These are phyloP conservation scores for Paramacrobiotus metropolitanus DNA, from an alignment of 1,140 invertebrate species.

Conservation along the genomic window DNA sequence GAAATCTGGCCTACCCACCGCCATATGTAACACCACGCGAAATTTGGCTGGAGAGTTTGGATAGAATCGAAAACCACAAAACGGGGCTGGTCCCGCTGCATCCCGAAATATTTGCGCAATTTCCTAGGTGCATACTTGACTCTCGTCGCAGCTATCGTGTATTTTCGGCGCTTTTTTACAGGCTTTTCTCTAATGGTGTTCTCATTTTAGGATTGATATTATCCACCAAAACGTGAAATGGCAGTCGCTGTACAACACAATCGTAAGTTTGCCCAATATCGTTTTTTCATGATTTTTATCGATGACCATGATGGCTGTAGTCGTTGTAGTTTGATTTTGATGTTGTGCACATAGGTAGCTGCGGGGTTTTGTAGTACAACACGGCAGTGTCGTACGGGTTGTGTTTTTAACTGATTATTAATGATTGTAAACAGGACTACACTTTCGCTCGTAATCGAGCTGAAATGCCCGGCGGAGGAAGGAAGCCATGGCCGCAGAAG, in stretches of 20 bases:
- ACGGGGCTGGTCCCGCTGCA: slow-evolving; percentile 62
- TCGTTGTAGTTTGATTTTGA: slow-evolving; percentile 17
- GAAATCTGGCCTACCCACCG: too few relatives aligned
- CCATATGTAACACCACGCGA: slow-evolving; percentile 35
- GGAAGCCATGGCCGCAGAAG: slow-evolving; percentile 90
- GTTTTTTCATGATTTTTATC: too few relatives aligned
- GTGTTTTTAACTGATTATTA: slow-evolving; percentile 9
- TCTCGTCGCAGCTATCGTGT: too few relatives aligned
- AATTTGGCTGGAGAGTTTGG: slow-evolving; percentile 74
- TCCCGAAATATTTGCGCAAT: slow-evolving; percentile 54
- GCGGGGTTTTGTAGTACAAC: not conserved
- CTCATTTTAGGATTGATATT: slow-evolving; percentile 45
- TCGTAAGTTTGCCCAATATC: too few relatives aligned
- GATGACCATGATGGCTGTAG: too few relatives aligned
- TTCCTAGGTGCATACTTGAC: slow-evolving; percentile 29
- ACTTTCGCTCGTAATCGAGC: slow-evolving; percentile 40
- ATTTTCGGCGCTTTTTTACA: too few relatives aligned
- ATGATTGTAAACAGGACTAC: slow-evolving; percentile 35
- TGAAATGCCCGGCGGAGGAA: slow-evolving; percentile 61
- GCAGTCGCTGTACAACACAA: slow-evolving; percentile 58
- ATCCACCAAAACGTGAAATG: slow-evolving; percentile 64
- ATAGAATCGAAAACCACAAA: slow-evolving; percentile 49
- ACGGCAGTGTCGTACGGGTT: not conserved
- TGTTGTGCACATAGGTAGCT: not conserved
- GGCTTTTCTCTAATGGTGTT: not conserved